Evolutionary conservation across 1,140 invertebrate species (phyloP).

Genomic region (Phenacoccus solenopsis): DNA sequence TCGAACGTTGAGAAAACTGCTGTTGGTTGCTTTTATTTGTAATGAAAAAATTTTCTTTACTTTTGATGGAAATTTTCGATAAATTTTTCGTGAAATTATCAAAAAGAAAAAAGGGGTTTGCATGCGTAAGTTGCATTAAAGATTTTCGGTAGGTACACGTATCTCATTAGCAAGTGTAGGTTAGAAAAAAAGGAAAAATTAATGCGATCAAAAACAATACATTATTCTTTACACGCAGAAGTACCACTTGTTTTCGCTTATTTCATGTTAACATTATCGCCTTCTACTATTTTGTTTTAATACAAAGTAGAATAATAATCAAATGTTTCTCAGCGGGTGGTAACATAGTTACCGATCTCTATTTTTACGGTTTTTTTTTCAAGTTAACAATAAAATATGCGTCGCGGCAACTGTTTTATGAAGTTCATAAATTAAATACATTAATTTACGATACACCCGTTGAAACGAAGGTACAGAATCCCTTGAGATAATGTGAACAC

Average conservation of each 20-base stretch:
- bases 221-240: conserved; percentile 2
- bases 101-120: not conserved
- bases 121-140: not conserved
- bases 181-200: not conserved
- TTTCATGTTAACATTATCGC: conserved; percentile 2
- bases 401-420: not conserved
- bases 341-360: conserved; percentile 1
- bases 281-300: conserved; percentile 3
- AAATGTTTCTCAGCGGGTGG: conserved; percentile 1
- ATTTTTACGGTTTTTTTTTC: not conserved
- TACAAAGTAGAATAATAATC: conserved; percentile 3
- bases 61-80: not conserved
- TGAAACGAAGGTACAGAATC: not conserved
- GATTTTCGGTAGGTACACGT: not conserved
- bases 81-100: not conserved
- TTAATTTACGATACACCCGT: conserved; percentile 1
- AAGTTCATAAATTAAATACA: conserved; percentile 3
- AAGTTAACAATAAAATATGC: not conserved
- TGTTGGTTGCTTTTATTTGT: too few relatives aligned
- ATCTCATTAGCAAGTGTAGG: not conserved
- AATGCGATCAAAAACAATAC: not conserved
- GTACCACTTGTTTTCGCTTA: not conserved
- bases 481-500: not conserved
- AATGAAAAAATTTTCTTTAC: not conserved
- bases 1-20: too few relatives aligned